phyloP scores from a whole-genome alignment of 2,113 vertebrate species.

The Columba janthina region DNA sequence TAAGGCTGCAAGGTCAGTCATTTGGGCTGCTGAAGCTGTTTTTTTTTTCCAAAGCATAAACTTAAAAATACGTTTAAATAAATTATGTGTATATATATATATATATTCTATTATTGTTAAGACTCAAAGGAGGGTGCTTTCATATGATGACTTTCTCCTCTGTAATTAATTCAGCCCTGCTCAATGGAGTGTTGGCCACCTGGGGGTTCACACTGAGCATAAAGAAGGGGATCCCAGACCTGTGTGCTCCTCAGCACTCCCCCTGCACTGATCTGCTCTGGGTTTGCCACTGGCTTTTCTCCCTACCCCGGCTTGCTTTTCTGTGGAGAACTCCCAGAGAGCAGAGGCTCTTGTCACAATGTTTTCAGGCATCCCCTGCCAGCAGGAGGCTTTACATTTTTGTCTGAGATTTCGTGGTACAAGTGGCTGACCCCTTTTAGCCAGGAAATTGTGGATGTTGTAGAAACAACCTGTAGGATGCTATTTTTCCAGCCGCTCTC shows the following conservation, averaged over 20 bases:
- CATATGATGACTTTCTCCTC: not conserved
- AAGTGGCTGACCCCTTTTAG: not conserved
- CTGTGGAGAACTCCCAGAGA: not conserved
- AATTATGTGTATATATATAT: no score
- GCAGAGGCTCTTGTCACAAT: not conserved
- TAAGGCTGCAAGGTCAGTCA: not conserved
- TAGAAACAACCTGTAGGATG: not conserved
- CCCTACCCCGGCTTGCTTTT: not conserved
- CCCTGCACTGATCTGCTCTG: not conserved
- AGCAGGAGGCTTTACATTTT: not conserved
- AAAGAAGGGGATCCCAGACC: not conserved
- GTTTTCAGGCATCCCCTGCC: not conserved
- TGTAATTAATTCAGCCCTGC: not conserved
- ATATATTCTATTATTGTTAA: not conserved
- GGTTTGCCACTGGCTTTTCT: not conserved
- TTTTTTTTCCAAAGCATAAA: not conserved
- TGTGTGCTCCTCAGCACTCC: not conserved
- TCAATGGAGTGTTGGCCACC: not conserved
- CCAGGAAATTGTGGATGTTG: not conserved
- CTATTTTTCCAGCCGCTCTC: rapidly evolving
- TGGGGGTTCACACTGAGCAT: rapidly evolving
- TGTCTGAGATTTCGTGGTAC: not conserved
- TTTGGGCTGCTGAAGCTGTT: not conserved
- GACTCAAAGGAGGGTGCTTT: not conserved
- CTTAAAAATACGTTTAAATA: not conserved